phyloP scores from a whole-genome alignment of 2,113 vertebrate genomes.

The Prinia subflava region DNA sequence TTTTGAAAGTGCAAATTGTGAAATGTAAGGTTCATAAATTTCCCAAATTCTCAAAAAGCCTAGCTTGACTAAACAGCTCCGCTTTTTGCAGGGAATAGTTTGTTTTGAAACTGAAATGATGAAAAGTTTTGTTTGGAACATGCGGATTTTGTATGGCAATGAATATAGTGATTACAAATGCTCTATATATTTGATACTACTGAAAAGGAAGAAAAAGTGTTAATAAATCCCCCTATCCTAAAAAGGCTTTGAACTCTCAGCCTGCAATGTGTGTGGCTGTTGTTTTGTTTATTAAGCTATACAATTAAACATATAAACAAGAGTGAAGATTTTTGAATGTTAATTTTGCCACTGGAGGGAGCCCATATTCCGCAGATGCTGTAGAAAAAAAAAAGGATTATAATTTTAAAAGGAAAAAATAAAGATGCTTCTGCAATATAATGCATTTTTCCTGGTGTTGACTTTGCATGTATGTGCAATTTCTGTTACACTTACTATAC shows the following conservation, averaged over 20 bases:
- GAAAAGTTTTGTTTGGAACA: neutral
- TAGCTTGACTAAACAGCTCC: neutral
- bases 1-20: neutral
- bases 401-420: neutral
- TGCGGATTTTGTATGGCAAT: neutral
- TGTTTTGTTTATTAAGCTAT: neutral
- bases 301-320: neutral
- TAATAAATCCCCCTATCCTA: neutral
- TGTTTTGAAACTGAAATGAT: neutral
- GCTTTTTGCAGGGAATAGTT: neutral
- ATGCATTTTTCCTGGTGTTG: neutral
- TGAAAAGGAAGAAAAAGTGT: neutral
- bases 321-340: conserved; percentile 1
- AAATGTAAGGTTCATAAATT: neutral
- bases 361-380: conserved; percentile 65
- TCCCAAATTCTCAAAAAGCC: neutral
- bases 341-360: conserved; percentile 77
- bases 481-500: neutral
- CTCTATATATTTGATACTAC: neutral
- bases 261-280: neutral
- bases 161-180: neutral
- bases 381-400: neutral
- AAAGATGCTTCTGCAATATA: neutral
- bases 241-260: neutral
- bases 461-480: neutral